These are phyloP conservation scores for Lutraria lutraria DNA, from an alignment of 2,888 invertebrate species.

Conservation along the genomic window DNA sequence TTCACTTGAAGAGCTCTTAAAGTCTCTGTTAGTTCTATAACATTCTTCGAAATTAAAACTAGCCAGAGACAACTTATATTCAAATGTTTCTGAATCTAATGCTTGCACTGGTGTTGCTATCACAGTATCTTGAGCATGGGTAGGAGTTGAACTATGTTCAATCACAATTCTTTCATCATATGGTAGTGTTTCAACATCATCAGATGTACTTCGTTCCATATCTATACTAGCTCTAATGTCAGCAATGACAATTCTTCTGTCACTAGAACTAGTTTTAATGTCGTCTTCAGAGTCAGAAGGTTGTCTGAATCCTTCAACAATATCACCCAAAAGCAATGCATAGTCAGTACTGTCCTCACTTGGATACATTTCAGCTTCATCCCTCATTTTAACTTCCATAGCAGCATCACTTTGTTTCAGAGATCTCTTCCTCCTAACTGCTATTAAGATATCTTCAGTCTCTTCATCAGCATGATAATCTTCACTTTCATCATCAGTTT, in stretches of 20 bases:
- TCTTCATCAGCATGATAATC: conserved; percentile 42
- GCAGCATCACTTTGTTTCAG: not conserved
- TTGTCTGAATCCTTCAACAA: not conserved
- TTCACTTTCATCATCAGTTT: conserved; percentile 39
- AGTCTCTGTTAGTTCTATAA: not conserved
- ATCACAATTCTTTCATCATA: not conserved
- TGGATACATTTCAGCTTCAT: not conserved
- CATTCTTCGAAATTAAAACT: conserved; percentile 15
- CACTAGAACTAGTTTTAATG: not conserved
- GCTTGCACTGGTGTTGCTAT: conserved; percentile 17
- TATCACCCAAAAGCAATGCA: conserved; percentile 15
- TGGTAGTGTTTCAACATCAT: not conserved
- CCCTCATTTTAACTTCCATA: not conserved
- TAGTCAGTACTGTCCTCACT: not conserved
- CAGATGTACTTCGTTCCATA: not conserved
- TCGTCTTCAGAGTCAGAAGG: not conserved
- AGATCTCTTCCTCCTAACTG: not conserved
- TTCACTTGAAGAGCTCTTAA: conserved; percentile 3
- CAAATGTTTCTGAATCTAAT: not conserved
- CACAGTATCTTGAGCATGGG: conserved; percentile 12
- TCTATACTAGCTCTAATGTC: not conserved
- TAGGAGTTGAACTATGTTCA: not conserved
- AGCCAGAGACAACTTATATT: conserved; percentile 6
- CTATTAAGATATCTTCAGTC: conserved; percentile 6
- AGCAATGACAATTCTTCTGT: not conserved